Evolutionary conservation across 1,140 invertebrate species (phyloP), one percentile per base, ranked within the genome.

Genomic region (Metaphire vulgaris): DNA sequence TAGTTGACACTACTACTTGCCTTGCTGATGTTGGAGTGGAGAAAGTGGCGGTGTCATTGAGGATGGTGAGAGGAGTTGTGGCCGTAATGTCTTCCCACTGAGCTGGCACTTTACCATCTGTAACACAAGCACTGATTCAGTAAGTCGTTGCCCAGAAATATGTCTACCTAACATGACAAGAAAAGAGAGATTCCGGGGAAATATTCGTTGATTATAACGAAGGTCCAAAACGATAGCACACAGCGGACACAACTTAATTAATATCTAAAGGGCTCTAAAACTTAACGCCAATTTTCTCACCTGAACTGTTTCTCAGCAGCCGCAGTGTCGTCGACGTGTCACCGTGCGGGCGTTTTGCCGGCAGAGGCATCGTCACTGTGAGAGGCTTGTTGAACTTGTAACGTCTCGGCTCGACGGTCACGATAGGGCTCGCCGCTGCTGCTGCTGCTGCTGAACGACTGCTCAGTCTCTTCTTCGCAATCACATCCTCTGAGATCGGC

Each of bases 371-470:
- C 74, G 96, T 99, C 78, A 99, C 88, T 33, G 95, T 98, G 77
- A 99, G 99, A 0, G 95, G 94, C 87, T 99, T 98, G 87, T 99
- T 97, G 90, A 99, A 99, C 87, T 99, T 99, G 74, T 97, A 89
- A 81, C 97, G 89, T 76, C 97, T 89, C 16, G 97, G 97, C 87
- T 99, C 97, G 72, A 99, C 95, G 0, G 97, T 99, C 33, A 99
- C 97, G 64, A 99, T 97, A 0, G 98, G 97, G 56, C 96, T 98
- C 1, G 98, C 89, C 67, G 99, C 88, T 87, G 98, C 33, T 2
- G n/a, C 92, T 1, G 98, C 89, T 67, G 99, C 88, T 87, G 98
- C 33, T 2, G n/a, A 92, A 56, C 41, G 41, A 12, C 41, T 21
- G 21, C 41, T 56, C 41, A 56, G 21, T 21, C 41, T 6, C 41